Percentiles rank a stretch among this genome's conserved stretches.
These are phyloP conservation scores for Periparus ater DNA, from an alignment of 2,797 vertebrate species.

Conservation along the genomic window DNA sequence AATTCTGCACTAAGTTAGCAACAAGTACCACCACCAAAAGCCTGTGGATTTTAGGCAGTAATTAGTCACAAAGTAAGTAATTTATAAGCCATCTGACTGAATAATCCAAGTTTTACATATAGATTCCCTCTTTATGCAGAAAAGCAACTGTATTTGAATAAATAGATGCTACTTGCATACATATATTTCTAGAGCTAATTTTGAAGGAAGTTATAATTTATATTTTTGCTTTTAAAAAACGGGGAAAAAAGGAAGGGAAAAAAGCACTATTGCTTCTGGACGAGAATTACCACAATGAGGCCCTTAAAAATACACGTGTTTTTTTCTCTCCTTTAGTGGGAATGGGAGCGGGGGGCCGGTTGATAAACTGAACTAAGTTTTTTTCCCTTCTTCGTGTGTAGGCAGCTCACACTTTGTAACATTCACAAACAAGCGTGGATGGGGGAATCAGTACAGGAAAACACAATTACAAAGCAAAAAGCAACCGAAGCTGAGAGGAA, in stretches of 20 bases:
- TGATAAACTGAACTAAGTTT: not conserved
- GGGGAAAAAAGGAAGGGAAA: accelerated
- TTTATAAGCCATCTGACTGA: not conserved
- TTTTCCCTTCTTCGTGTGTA: not conserved
- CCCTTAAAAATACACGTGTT: not conserved
- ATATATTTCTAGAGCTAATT: not conserved
- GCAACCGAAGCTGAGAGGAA: not conserved
- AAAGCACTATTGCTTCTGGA: not conserved
- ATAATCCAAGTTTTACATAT: not conserved
- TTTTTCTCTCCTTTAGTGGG: not conserved
- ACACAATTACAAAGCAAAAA: not conserved
- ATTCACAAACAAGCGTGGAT: not conserved
- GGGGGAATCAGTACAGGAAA: not conserved
- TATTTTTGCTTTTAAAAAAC: not conserved
- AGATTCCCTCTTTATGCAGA: not conserved
- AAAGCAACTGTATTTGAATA: not conserved
- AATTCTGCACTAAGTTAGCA: not conserved
- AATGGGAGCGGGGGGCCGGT: not conserved
- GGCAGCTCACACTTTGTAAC: not conserved
- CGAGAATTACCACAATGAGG: not conserved
- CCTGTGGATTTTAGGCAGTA: not conserved
- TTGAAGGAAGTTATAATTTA: not conserved
- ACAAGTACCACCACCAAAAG: not conserved
- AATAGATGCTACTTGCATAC: not conserved
- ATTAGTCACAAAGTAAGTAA: not conserved